These are phyloP conservation scores for Dendrolimus kikuchii DNA, from an alignment of 1,140 invertebrate genomes.

Conservation along the genomic window DNA sequence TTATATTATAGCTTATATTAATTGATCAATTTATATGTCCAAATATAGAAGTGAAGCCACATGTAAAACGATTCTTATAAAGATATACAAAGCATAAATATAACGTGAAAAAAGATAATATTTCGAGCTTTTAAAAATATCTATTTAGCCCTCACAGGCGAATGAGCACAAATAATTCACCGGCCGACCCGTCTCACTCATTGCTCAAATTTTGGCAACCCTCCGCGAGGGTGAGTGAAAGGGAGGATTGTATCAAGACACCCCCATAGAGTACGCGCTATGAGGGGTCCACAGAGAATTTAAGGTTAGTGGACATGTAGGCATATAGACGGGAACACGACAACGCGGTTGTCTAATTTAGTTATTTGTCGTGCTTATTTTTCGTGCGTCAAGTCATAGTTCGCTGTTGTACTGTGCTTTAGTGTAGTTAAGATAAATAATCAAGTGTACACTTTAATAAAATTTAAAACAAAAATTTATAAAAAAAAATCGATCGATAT, in stretches of 20 bases:
- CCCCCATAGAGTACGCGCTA: conserved; percentile 55
- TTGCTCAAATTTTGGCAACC: conserved; percentile 5
- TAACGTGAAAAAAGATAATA: too few relatives aligned
- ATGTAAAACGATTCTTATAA: too few relatives aligned
- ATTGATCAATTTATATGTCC: too few relatives aligned
- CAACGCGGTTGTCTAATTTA: conserved; percentile 71
- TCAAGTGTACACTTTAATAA: conserved; percentile 6
- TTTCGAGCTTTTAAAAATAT: too few relatives aligned
- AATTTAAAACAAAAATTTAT: too few relatives aligned
- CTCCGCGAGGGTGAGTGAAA: conserved; percentile 55
- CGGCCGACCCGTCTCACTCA: conserved; percentile 2
- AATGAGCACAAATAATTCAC: conserved; percentile 1
- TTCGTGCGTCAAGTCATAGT: conserved; percentile 68
- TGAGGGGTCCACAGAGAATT: conserved; percentile 59
- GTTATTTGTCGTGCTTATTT: conserved; percentile 68
- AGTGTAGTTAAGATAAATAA: conserved; percentile 18
- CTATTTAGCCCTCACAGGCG: conserved; percentile 3
- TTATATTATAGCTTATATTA: too few relatives aligned
- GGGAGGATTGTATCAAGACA: conserved; percentile 61
- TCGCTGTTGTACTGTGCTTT: conserved; percentile 52
- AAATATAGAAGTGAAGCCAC: too few relatives aligned
- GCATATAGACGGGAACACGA: conserved; percentile 71
- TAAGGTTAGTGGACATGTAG: conserved; percentile 73
- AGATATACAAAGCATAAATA: too few relatives aligned
- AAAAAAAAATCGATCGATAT: too few relatives aligned